Evolutionary conservation across 2,797 vertebrate species (phyloP).

Genomic region (Sebastes vulpes): DNA sequence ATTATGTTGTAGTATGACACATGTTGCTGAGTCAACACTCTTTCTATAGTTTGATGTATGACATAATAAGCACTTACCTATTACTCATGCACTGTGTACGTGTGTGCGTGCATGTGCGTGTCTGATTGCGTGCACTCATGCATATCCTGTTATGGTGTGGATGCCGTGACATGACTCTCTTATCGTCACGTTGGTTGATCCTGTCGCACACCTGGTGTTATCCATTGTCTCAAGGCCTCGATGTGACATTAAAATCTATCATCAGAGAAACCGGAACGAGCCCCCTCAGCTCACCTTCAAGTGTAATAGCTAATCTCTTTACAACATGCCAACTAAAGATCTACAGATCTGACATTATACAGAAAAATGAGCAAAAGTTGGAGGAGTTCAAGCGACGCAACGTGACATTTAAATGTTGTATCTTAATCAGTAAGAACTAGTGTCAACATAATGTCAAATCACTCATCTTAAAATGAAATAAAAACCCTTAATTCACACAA

Average conservation of each 20-base stretch:
- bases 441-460: background rate
- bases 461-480: background rate
- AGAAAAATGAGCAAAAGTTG: background rate
- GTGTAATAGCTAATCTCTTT: background rate
- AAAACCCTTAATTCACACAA: background rate
- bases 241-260: background rate
- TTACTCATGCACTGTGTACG: background rate
- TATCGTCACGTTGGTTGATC: background rate
- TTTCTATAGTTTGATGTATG: background rate
- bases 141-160: background rate
- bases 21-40: background rate
- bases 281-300: background rate
- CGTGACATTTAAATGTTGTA: background rate
- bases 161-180: background rate
- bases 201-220: slow-evolving; percentile 9
- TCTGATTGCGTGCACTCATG: background rate
- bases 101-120: background rate
- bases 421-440: background rate
- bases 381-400: background rate
- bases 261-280: background rate
- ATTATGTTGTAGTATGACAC: background rate
- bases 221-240: background rate
- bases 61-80: slow-evolving; percentile 9
- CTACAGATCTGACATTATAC: background rate
- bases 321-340: background rate